Evolutionary conservation across 1,140 invertebrate species (phyloP).

Genomic region (Drosophila tropicalis): DNA sequence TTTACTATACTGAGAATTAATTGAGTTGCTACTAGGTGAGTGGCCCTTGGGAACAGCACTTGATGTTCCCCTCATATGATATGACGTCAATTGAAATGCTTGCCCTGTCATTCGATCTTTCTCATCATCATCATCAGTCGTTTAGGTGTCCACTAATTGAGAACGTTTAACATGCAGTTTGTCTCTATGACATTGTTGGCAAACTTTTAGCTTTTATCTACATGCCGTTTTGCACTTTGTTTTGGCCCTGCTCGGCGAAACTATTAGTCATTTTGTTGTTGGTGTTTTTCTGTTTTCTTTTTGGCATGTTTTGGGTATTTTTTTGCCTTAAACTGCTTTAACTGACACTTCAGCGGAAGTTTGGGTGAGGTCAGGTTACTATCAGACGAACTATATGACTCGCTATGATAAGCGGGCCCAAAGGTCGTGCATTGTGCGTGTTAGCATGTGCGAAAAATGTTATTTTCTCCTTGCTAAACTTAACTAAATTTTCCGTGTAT

Average conservation of each 20-base stretch:
- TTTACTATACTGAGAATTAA: not conserved
- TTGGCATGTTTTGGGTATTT: not conserved
- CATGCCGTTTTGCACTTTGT: slow-evolving; percentile 71
- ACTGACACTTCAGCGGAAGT: too few species aligned
- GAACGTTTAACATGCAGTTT: slow-evolving; percentile 60
- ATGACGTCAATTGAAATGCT: slow-evolving; percentile 28
- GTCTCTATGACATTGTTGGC: slow-evolving; percentile 40
- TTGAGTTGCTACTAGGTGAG: not conserved
- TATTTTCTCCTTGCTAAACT: slow-evolving; percentile 76
- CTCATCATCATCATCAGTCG: slow-evolving; percentile 32
- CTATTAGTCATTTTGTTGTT: slow-evolving; percentile 70
- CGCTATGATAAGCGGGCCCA: slow-evolving; percentile 57
- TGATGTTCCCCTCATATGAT: not conserved
- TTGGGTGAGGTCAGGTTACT: not conserved
- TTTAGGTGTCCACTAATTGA: slow-evolving; percentile 67
- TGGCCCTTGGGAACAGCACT: not conserved
- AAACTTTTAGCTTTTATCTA: slow-evolving; percentile 69
- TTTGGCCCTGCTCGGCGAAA: slow-evolving; percentile 59
- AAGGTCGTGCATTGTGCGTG: slow-evolving; percentile 63
- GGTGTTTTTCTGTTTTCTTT: too few species aligned
- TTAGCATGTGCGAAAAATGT: slow-evolving; percentile 74
- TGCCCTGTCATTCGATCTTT: slow-evolving; percentile 49
- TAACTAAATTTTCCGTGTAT: slow-evolving; percentile 76
- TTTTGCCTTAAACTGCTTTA: too few species aligned
- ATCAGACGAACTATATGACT: too few species aligned